Base-by-base conservation (phyloP, 2,113 vertebrate genomes). In the Cinclus cinclus region DNA sequence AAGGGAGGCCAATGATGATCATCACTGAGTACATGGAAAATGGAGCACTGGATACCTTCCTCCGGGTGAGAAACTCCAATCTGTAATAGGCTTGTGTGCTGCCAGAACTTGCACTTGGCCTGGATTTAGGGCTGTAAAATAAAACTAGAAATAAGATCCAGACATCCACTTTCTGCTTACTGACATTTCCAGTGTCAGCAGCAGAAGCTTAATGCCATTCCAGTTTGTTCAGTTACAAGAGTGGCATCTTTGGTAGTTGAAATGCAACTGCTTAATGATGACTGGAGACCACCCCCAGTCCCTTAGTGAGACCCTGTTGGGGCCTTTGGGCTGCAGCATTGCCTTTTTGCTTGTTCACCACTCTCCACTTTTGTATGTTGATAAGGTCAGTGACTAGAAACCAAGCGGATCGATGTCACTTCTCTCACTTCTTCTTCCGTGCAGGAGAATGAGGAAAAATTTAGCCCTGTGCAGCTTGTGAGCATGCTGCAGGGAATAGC, bases 1-100 rank as follows among this genome's bases (percentile, higher is more conserved):
- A 92, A 96, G 98, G 96, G 64, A 98, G 98, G 24, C 99, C 99
- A 25, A 99, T 99, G 97, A 99, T 99, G 97, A 99, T 99, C 96
- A 97, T 99, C 98, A 99, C 99, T 3, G 99, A 99, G 83, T 99
- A 99, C 67, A 99, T 99, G 99, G 99, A 99, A 97, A 99, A 99
- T 3, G 99, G 99, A 68, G 99, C 99, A 1, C 98, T 99, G 92
- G 99, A 99, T 85, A 98, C 98, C 25, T 99, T 99, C 97, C 98
- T 99, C 67, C 98, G 99, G 98, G 99, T 99, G 87, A 98, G 98
- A 65, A 28, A 67, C 30, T 69, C 12, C 23, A 15, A 6, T 67
- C 64, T 83, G 10, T 87, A 37, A 42, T 15, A 49, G 25, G 37
- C 89, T 73, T 70, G 4, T 67, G 15, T 88, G 52, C 28, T 93